Percentiles rank a stretch among this genome's conserved stretches.
These are phyloP conservation scores for Bradypodion ventrale DNA, from an alignment of 2,797 vertebrate genomes.

Conservation along the genomic window DNA sequence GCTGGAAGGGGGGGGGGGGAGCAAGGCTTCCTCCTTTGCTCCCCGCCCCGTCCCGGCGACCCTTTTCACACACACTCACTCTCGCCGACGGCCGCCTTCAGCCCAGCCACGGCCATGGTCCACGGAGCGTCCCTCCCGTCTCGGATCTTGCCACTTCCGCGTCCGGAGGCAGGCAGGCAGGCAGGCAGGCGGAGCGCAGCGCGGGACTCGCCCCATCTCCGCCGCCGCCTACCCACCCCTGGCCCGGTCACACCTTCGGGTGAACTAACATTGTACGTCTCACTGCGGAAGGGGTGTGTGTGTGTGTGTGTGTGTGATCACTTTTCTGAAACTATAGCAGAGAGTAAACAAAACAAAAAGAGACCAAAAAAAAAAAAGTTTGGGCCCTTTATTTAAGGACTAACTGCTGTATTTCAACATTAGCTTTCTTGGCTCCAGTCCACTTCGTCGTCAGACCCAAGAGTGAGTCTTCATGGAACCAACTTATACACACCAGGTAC, in stretches of 20 bases:
- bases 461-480: no score
- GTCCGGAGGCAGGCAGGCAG: not conserved
- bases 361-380: no score
- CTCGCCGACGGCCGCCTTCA: constrained; percentile 56
- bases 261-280: no score
- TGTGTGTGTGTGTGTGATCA: no score
- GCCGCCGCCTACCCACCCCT: not conserved
- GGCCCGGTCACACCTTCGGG: not conserved
- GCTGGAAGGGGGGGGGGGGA: not conserved
- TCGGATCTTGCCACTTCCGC: constrained; percentile 7
- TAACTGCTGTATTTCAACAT: no score
- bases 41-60: not conserved
- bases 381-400: no score
- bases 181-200: not conserved
- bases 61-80: constrained; percentile 15
- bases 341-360: no score
- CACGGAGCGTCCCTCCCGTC: not conserved
- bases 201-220: not conserved
- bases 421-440: no score
- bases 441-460: no score
- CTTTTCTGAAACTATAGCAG: no score
- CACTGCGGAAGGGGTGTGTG: not conserved
- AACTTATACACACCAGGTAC: no score
- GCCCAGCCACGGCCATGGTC: constrained; percentile 24
- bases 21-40: not conserved